Percentiles rank a stretch among this genome's conserved stretches.
These are phyloP conservation scores for Sardinella longiceps DNA, from an alignment of 2,797 vertebrate genomes.

Conservation along the genomic window DNA sequence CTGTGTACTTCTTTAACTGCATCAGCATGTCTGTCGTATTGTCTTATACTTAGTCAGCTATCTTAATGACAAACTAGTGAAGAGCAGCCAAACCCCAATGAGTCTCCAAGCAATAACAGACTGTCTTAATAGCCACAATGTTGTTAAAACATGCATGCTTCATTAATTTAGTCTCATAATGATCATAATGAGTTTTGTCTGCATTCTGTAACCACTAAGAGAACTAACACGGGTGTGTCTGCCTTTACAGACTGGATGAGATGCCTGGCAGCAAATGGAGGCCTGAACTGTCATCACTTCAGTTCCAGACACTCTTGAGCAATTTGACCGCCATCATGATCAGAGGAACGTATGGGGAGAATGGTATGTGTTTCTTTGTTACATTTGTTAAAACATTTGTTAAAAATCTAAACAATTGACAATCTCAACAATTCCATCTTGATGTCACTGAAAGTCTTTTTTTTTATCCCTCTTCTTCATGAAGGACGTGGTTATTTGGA, in stretches of 20 bases:
- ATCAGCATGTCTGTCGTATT: background rate
- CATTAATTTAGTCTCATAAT: background rate
- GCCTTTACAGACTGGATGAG: slow-evolving; percentile 81
- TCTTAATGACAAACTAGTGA: background rate
- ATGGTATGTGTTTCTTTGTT: slow-evolving; percentile 71
- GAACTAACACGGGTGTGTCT: background rate
- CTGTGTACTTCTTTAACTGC: background rate
- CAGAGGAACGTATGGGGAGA: slow-evolving; percentile 86
- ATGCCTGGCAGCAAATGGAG: slow-evolving; percentile 80
- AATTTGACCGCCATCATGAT: slow-evolving; percentile 90
- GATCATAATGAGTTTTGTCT: background rate
- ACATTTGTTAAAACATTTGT: background rate
- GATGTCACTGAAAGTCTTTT: background rate
- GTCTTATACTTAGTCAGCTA: background rate
- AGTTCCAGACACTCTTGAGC: slow-evolving; percentile 85
- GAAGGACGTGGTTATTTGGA: slow-evolving; percentile 90
- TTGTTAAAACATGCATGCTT: background rate
- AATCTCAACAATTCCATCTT: background rate
- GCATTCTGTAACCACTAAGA: background rate
- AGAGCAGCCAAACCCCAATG: background rate
- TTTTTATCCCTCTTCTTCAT: slow-evolving; percentile 19
- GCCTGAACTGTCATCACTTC: slow-evolving; percentile 79
- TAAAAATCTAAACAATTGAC: no score
- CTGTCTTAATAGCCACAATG: background rate
- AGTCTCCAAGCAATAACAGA: background rate